Conservation (phyloP, 2,888 invertebrate genomes). For the Omphaloscelis lunosa region DNA sequence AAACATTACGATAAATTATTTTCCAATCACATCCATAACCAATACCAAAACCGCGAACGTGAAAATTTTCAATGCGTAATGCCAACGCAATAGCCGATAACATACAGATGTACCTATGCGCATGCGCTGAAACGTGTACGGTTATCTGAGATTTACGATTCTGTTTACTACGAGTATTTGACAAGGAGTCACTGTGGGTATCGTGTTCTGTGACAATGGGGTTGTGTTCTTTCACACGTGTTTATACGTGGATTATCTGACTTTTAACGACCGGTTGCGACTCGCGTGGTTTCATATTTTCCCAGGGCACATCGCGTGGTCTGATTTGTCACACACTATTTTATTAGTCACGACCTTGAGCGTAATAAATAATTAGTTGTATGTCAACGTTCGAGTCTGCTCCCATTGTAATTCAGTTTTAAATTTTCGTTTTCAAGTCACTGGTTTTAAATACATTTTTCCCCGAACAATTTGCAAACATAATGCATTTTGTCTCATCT, state of each 20-base stretch:
- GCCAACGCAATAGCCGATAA: conserved; percentile 26
- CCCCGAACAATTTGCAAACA: conserved; percentile 27
- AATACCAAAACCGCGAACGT: conserved; percentile 51
- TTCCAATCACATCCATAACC: conserved; percentile 55
- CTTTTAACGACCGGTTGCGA: background rate
- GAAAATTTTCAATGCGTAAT: conserved; percentile 56
- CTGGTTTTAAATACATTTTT: conserved; percentile 34
- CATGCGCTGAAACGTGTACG: conserved; percentile 58
- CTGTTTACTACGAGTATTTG: conserved; percentile 63
- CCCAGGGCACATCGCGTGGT: conserved; percentile 29
- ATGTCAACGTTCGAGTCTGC: conserved; percentile 8
- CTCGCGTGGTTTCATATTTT: conserved; percentile 25
- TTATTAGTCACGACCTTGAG: conserved; percentile 30
- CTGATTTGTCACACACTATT: conserved; percentile 45
- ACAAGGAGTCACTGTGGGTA: conserved; percentile 51
- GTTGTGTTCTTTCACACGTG: conserved; percentile 51
- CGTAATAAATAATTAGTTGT: conserved; percentile 25
- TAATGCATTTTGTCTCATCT: conserved; percentile 50
- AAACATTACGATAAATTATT: conserved; percentile 60
- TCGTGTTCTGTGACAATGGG: conserved; percentile 48
- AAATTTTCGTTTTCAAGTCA: too few species aligned
- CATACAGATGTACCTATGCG: conserved; percentile 20
- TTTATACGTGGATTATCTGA: conserved; percentile 26
- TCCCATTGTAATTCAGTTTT: conserved; percentile 31
- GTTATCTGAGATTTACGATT: conserved; percentile 62